Percentiles rank a stretch among this genome's conserved stretches.
phyloP scores from a whole-genome alignment of 2,888 invertebrate species.

The Chalcosyrphus nemorum region DNA sequence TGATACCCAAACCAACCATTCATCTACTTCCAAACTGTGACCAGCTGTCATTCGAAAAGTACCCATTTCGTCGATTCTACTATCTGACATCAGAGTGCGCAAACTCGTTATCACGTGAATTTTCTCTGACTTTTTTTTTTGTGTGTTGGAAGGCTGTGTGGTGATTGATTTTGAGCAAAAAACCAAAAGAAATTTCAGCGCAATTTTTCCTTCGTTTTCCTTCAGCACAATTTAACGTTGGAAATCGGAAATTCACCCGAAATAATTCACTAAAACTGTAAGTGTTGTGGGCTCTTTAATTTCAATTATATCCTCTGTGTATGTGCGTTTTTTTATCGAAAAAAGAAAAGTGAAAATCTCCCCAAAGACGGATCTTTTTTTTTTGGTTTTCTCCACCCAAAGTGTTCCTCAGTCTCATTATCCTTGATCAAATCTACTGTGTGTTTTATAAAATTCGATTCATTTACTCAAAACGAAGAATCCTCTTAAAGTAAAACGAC shows the following conservation, averaged over 20 bases:
- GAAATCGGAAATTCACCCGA: conserved; percentile 62
- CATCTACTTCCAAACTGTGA: conserved; percentile 3
- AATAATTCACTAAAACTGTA: conserved; percentile 63
- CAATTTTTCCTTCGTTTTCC: conserved; percentile 73
- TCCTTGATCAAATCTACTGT: not conserved
- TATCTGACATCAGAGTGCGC: conserved; percentile 82
- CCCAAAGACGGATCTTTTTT: not conserved
- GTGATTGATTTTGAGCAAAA: conserved; percentile 77
- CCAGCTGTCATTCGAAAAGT: conserved; percentile 35
- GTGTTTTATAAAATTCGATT: not conserved
- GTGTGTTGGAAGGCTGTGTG: conserved; percentile 82
- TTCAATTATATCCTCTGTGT: too few species aligned
- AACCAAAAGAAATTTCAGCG: conserved; percentile 75
- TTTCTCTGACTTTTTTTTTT: conserved; percentile 81
- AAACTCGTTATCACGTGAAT: conserved; percentile 86
- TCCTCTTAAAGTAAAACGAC: not conserved
- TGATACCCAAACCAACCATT: conserved; percentile 11
- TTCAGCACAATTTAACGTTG: conserved; percentile 63
- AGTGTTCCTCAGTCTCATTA: conserved; percentile 11
- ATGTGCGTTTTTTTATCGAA: too few species aligned
- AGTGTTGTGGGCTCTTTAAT: conserved; percentile 69
- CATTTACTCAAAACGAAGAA: not conserved
- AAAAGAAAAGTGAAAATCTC: conserved; percentile 11
- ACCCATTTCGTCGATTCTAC: conserved; percentile 39
- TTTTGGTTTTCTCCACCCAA: conserved; percentile 10